A percentile compares a stretch with the other conserved stretches of the same genome.
Evolutionary conservation across 2,888 invertebrate genomes (phyloP).

Genomic region (Eupithecia subfuscata): DNA sequence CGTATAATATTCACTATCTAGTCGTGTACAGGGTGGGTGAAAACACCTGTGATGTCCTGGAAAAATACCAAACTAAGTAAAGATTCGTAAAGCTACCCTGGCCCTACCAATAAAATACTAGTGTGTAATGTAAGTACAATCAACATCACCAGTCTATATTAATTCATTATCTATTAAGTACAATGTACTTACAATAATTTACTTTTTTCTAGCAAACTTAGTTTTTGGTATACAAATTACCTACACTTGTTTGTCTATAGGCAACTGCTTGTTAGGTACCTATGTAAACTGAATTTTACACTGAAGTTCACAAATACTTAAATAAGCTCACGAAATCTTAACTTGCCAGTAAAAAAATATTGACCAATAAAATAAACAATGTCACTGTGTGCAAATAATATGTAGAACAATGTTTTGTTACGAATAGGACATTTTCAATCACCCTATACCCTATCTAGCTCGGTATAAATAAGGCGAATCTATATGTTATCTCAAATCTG

Average conservation of each 20-base stretch:
- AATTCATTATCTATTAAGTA: no score
- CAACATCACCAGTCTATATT: no score
- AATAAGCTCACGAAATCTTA: not conserved
- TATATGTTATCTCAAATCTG: slow-evolving; percentile 59
- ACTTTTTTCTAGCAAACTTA: not conserved
- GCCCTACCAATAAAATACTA: not conserved
- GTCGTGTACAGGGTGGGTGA: slow-evolving; percentile 35
- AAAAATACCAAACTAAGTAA: not conserved
- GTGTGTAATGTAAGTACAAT: not conserved
- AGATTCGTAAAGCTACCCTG: not conserved
- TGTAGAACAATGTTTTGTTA: not conserved
- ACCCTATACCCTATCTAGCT: slow-evolving; percentile 53
- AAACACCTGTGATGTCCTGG: slow-evolving; percentile 1
- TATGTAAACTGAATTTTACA: not conserved
- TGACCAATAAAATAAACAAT: not conserved
- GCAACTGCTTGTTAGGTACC: not conserved
- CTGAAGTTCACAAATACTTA: not conserved
- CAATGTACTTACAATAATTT: not conserved
- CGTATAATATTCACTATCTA: slow-evolving; percentile 66
- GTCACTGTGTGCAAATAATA: not conserved
- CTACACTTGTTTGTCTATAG: not conserved
- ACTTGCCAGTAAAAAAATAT: not conserved
- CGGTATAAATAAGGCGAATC: slow-evolving; percentile 66
- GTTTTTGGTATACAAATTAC: not conserved
- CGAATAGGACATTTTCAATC: not conserved